Conservation (phyloP, 2,113 vertebrate genomes). For the Phoenicopterus ruber region DNA sequence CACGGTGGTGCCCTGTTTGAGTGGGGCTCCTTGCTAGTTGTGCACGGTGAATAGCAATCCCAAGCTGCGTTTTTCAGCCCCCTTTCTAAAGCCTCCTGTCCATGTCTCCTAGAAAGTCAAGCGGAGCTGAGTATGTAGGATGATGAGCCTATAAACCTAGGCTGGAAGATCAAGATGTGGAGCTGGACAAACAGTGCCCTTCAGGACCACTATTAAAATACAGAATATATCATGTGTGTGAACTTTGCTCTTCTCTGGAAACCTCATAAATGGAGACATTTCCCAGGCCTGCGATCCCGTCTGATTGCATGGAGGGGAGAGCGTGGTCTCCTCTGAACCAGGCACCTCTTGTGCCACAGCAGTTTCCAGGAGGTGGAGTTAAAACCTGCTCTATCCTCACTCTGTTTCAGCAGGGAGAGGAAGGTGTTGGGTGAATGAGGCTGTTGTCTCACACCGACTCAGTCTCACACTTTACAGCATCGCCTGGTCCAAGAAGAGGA, state of each 20-base stretch:
- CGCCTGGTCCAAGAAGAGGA: not conserved
- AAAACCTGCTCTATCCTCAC: not conserved
- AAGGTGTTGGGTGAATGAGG: not conserved
- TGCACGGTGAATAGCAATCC: not conserved
- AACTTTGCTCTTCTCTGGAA: not conserved
- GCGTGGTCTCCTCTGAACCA: not conserved
- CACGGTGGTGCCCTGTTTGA: not conserved
- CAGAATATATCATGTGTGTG: not conserved
- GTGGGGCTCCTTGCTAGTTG: not conserved
- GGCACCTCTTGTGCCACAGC: not conserved
- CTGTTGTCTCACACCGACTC: not conserved
- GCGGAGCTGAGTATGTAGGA: not conserved
- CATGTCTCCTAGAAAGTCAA: not conserved
- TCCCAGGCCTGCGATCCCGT: not conserved
- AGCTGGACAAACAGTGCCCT: not conserved
- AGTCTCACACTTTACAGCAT: not conserved
- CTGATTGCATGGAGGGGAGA: not conserved
- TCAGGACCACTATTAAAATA: not conserved
- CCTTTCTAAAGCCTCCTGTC: not conserved
- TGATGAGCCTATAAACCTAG: not conserved
- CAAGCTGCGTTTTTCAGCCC: not conserved
- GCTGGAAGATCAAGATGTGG: not conserved
- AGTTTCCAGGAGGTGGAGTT: not conserved
- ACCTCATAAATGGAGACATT: not conserved
- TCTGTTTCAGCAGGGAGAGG: accelerated